A percentile compares a stretch with the other conserved stretches of the same genome.
phyloP scores from a whole-genome alignment of 2,797 vertebrate species.

The Echeneis naucrates region DNA sequence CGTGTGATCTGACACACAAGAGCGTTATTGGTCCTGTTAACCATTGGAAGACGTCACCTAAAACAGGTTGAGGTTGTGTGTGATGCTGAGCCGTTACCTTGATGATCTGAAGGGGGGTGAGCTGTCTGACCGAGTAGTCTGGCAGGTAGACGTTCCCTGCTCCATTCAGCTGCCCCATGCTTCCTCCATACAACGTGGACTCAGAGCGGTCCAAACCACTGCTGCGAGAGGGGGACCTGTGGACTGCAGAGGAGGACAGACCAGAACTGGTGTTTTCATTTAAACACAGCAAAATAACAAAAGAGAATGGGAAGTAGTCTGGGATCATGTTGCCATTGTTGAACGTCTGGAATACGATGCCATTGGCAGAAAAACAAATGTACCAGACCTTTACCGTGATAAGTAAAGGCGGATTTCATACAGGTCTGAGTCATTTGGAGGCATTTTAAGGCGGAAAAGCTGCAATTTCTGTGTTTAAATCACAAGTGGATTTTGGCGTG shows the following conservation, averaged over 20 bases:
- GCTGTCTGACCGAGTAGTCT: constrained; percentile 95
- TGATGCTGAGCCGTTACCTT: constrained; percentile 85
- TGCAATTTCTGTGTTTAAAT: too few species aligned
- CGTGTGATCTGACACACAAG: constrained; percentile 88
- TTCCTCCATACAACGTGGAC: constrained; percentile 89
- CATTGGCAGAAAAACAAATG: too few species aligned
- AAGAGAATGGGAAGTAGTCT: too few species aligned
- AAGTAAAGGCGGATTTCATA: too few species aligned
- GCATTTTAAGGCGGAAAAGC: too few species aligned
- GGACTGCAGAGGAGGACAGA: constrained; percentile 79
- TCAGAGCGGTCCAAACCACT: constrained; percentile 92
- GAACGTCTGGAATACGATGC: too few species aligned
- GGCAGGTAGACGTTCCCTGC: constrained; percentile 92
- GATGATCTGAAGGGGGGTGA: constrained; percentile 93
- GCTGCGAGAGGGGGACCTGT: constrained; percentile 92
- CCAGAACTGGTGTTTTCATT: background rate
- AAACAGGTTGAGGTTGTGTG: too few species aligned
- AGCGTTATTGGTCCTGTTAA: constrained; percentile 28
- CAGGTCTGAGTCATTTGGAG: too few species aligned
- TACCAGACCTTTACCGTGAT: background rate
- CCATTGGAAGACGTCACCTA: background rate
- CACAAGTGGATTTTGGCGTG: background rate
- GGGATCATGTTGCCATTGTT: too few species aligned
- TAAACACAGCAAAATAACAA: too few species aligned
- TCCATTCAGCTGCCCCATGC: constrained; percentile 90